Conservation (phyloP, 2,113 vertebrate species). For the Erpornis zantholeuca region DNA sequence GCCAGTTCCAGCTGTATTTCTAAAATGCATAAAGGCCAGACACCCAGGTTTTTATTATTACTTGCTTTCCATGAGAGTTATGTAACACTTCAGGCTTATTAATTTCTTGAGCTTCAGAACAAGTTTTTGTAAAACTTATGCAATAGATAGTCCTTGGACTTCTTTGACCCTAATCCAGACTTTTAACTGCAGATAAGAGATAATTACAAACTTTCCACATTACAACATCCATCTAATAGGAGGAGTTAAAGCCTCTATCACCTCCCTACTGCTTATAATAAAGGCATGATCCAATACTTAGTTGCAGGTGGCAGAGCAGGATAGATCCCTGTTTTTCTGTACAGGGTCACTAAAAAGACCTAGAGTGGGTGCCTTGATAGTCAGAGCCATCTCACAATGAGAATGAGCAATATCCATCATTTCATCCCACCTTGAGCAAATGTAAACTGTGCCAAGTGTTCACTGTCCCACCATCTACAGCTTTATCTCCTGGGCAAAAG, state of each 20-base stretch:
- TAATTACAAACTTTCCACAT: background rate
- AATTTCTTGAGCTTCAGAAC: background rate
- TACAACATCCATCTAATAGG: background rate
- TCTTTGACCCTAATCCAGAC: background rate
- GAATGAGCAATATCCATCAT: background rate
- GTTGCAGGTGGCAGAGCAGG: background rate
- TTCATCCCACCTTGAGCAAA: background rate
- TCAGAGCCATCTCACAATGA: background rate
- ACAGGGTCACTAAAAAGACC: background rate
- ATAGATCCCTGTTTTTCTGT: background rate
- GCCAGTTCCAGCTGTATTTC: background rate
- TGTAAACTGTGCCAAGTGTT: background rate
- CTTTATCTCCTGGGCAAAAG: background rate
- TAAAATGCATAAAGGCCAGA: background rate
- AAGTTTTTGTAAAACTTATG: background rate
- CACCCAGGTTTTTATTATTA: background rate
- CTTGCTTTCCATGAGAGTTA: background rate
- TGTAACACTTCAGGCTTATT: background rate
- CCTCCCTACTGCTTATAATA: background rate
- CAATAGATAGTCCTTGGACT: background rate
- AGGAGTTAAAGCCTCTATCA: background rate
- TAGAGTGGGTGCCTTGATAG: background rate
- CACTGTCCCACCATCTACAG: background rate
- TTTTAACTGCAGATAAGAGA: background rate
- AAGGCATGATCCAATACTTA: background rate